Evolutionary conservation across 1,140 invertebrate genomes (phyloP).

Genomic region (Hylaeus volcanicus): DNA sequence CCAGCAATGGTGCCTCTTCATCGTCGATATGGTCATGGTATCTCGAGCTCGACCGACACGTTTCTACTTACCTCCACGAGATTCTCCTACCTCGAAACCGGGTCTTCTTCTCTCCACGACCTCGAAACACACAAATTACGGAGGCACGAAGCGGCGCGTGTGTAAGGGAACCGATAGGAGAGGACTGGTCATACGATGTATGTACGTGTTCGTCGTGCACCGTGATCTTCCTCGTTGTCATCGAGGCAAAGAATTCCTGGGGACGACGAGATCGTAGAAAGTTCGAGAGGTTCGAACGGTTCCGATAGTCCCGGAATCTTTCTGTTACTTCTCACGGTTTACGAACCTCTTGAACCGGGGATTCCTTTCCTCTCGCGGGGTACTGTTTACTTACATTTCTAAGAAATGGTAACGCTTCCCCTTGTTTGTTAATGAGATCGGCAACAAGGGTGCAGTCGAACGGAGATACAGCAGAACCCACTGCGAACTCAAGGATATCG

Average conservation of each 20-base stretch:
- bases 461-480: not conserved
- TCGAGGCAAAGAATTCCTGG: slow-evolving; percentile 27
- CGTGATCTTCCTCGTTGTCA: slow-evolving; percentile 2
- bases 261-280: slow-evolving; percentile 41
- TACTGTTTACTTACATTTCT: too few species aligned
- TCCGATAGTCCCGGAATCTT: slow-evolving; percentile 1
- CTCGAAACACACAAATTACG: slow-evolving; percentile 68
- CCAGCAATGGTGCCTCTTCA: not conserved
- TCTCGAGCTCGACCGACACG: slow-evolving; percentile 57
- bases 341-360: not conserved
- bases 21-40: slow-evolving; percentile 52
- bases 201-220: slow-evolving; percentile 13
- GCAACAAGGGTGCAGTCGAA: too few species aligned
- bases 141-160: slow-evolving; percentile 49
- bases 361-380: slow-evolving; percentile 28
- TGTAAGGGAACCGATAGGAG: slow-evolving; percentile 40
- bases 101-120: slow-evolving; percentile 66
- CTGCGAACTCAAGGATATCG: slow-evolving; percentile 33
- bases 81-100: slow-evolving; percentile 59
- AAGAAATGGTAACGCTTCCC: too few species aligned
- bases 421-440: too few species aligned
- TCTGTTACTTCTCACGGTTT: slow-evolving; percentile 36
- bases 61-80: slow-evolving; percentile 51
- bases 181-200: slow-evolving; percentile 6
- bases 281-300: slow-evolving; percentile 17